Conservation (phyloP, 2,113 vertebrate species). For the Baryphthengus martii region DNA sequence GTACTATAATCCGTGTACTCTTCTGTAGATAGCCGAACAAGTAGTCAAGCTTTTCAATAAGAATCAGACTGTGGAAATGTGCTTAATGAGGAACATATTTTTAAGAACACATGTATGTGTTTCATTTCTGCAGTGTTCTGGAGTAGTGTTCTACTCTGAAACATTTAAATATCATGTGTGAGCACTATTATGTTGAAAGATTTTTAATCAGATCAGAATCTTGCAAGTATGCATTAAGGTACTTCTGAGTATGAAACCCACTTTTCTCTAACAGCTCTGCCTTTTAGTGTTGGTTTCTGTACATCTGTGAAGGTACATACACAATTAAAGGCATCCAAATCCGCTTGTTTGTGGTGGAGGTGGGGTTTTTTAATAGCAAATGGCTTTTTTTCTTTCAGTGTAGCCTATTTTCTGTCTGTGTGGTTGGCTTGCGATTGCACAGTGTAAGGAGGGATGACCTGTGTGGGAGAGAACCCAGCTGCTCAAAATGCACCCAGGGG, state of each 20-base stretch:
- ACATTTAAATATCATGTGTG: neutral
- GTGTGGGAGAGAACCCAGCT: slow-evolving; percentile 32
- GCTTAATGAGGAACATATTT: neutral
- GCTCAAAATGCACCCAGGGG: neutral
- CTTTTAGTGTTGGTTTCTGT: neutral
- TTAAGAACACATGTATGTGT: neutral
- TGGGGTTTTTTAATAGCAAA: neutral
- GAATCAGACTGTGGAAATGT: neutral
- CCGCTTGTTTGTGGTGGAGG: neutral
- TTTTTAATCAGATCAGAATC: neutral
- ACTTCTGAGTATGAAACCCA: neutral
- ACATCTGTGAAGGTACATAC: neutral
- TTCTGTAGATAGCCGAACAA: neutral
- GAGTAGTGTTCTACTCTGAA: neutral
- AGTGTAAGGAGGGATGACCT: neutral
- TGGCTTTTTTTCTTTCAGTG: neutral
- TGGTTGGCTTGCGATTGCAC: neutral
- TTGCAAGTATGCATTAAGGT: neutral
- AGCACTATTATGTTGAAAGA: neutral
- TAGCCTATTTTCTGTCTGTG: neutral
- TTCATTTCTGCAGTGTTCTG: neutral
- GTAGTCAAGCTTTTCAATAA: neutral
- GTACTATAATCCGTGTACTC: neutral
- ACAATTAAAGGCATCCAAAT: neutral
- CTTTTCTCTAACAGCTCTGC: neutral